Evolutionary conservation across 2,888 invertebrate genomes (phyloP), one percentile per base, ranked within the genome.

Genomic region (Linyphia triangularis): DNA sequence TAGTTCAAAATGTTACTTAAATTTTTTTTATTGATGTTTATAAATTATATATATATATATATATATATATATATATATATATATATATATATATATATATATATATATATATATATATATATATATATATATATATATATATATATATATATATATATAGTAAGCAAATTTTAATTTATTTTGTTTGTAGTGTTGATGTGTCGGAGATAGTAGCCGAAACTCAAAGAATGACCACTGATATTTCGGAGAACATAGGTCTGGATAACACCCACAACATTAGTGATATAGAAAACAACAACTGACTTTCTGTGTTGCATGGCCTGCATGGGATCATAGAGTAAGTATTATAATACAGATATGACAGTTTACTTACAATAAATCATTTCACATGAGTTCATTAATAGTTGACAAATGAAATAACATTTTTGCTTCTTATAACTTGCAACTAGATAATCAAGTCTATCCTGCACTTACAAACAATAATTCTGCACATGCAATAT

Each of bases 201-300:
- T 77, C 86, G 26, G 83, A 94, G 91, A 92, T 95, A 59, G 95
- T 95, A 91, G 93, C 94, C 24, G 95, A 95, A 91, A 95, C 95
- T 9, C 94, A 95, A 90, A 94, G 94, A 91, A 92, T 95, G 85
- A 92, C 95, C 85, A 94, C 94, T 91, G 95, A 95, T 93, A 95
- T 95, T 90, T 95, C 95, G 92, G 93, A 94, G 91, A 93, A 95
- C 78, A 95, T 95, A 43, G 94, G 43, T 37, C 65, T 73, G 24
- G 81, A 81, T 28, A 79, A 63, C 26, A 65, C 79, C 30, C 33
- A 65, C 33, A 57, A 61, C 33, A 43, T 78, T 70, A 86, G 73
- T 59, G 86, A 86, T 10, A 73, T 81, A 75, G 86, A 79, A 67
- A 86, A 86, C 75, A 86, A 86, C 65, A 73, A 81, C 69, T 86